Evolutionary conservation across 1,140 invertebrate species (phyloP).

Genomic region (Leptoteleia sp.): DNA sequence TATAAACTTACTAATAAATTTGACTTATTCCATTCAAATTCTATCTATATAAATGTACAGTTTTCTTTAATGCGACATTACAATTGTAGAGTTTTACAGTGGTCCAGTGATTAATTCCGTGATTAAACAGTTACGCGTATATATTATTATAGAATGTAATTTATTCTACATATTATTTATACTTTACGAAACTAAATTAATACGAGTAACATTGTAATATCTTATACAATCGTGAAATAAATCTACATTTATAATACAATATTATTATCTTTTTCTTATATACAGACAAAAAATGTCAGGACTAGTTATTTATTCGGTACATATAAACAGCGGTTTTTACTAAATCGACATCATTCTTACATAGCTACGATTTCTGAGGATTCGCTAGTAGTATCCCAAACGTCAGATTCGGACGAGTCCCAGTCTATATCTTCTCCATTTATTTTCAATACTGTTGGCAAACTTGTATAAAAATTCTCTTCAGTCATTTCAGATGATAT

Average conservation of each 20-base stretch:
- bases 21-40: no score
- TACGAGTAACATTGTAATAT: slow-evolving; percentile 13
- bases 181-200: slow-evolving; percentile 12
- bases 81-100: no score
- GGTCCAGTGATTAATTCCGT: no score
- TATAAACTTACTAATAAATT: no score
- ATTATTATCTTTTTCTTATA: slow-evolving; percentile 31
- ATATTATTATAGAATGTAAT: slow-evolving; percentile 25
- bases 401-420: slow-evolving; percentile 51
- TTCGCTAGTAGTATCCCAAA: slow-evolving; percentile 51
- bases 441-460: slow-evolving; percentile 68
- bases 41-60: no score
- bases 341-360: slow-evolving; percentile 51
- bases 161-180: slow-evolving; percentile 22
- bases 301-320: slow-evolving; percentile 58
- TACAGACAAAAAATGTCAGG: slow-evolving; percentile 57
- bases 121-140: no score
- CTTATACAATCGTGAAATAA: slow-evolving; percentile 32
- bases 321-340: slow-evolving; percentile 38
- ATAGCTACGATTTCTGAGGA: slow-evolving; percentile 66
- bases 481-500: slow-evolving; percentile 69
- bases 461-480: slow-evolving; percentile 67
- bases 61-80: no score
- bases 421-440: slow-evolving; percentile 49
- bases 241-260: slow-evolving; percentile 32